Base-by-base conservation (phyloP, 2,797 vertebrate genomes). In the Pempheris klunzingeri region DNA sequence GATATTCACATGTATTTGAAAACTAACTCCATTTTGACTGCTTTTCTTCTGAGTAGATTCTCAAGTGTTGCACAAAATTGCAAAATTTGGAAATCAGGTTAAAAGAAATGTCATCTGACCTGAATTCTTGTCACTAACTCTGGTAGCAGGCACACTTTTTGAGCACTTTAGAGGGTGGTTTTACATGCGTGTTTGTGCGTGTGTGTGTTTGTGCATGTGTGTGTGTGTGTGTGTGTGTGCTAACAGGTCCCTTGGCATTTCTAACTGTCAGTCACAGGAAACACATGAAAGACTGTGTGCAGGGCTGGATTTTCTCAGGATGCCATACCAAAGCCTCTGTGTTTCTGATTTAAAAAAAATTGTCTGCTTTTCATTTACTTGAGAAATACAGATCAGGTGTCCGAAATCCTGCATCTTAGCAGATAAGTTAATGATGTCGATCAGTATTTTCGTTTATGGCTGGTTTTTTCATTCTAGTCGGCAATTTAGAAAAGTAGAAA, bases 191-290 rank as follows among this genome's bases (percentile, higher is more conserved):
- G 60, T 65, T 22, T 63, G 15, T 36, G 5, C 22, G 46, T 71
- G 34, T 17, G 39, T 58, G 61, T 36, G 44, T 70, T 61, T 39
- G 38, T 39, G 30, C 11, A 14, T 47, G 11, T 53, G 22, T 38
- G 57, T 64, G 14, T 54, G 4, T 11, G 1, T 34, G n/a, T 61
- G 30, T 15, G 41, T 63, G 65, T 34, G 50, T 54, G 18, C 57
- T 55, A 20, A 84, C 26, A 71, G 69, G 64, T 78, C 83, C 57
- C 71, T 3, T 71, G 66, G 82, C 72, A 64, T 57, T 80, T 66
- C 30, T 83, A 26, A 65, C 26, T 54, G 54, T 70, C 46, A 63
- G 61, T 74, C 50, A 85, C 64, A 75, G 66, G 59, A 85, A 84
- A 30, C 61, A 59, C 34, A 77, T 83, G 60, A 88, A 86, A 78